Evolutionary conservation across 2,888 invertebrate species (phyloP).

Genomic region (Zaprionus lineosus): DNA sequence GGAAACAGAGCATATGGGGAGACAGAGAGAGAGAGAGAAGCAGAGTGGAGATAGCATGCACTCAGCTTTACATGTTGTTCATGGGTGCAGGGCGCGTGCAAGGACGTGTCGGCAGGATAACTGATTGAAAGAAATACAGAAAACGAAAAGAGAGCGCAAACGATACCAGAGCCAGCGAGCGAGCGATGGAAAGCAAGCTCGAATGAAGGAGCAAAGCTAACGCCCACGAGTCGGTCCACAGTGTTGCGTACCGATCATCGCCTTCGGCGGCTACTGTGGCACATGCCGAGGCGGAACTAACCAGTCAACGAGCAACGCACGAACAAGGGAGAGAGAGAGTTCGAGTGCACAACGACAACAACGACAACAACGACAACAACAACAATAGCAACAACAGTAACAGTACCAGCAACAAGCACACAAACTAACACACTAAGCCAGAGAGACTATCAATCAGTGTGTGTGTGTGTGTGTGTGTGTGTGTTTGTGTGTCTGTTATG

Average conservation of each 20-base stretch:
- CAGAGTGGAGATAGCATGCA: constrained; percentile 26
- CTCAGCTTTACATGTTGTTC: constrained; percentile 43
- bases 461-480: too few species aligned
- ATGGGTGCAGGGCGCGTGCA: constrained; percentile 54
- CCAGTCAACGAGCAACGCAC: constrained; percentile 60
- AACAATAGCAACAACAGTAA: constrained; percentile 1
- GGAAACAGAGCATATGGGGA: background rate
- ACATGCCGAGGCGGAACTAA: constrained; percentile 76
- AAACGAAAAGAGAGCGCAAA: background rate
- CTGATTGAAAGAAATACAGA: constrained; percentile 14
- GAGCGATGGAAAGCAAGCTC: constrained; percentile 4
- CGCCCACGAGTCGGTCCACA: constrained; percentile 56
- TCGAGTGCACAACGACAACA: constrained; percentile 1
- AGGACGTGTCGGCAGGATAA: constrained; percentile 58
- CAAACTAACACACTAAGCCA: background rate
- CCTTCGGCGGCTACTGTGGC: constrained; percentile 73
- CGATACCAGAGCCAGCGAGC: background rate
- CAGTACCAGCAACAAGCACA: background rate
- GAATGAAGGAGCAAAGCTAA: constrained; percentile 24
- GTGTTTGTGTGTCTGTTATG: too few species aligned
- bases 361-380: background rate
- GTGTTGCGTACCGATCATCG: constrained; percentile 54
- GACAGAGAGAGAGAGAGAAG: background rate
- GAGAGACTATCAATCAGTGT: constrained; percentile 8
- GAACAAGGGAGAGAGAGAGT: constrained; percentile 10